Conservation (phyloP, 2,888 invertebrate species). For the Melanostoma scalare region DNA sequence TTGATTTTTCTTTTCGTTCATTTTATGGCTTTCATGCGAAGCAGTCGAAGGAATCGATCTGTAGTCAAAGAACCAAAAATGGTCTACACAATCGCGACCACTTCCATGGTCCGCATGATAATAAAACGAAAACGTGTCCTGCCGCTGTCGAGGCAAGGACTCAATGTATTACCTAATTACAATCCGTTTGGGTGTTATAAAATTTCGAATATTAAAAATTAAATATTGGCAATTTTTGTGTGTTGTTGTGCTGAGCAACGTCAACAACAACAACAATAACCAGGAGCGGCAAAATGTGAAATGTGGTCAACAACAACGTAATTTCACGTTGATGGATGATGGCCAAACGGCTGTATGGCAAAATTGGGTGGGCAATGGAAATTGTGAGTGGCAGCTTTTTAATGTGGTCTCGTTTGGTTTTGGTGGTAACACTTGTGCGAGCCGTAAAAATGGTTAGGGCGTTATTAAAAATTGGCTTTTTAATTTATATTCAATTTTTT, state of each 20-base stretch:
- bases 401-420: constrained; percentile 45
- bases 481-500: constrained; percentile 55
- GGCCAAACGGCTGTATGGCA: constrained; percentile 26
- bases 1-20: not conserved
- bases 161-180: constrained; percentile 61
- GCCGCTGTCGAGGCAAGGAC: constrained; percentile 5
- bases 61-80: constrained; percentile 42
- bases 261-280: not conserved
- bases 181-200: constrained; percentile 51
- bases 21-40: constrained; percentile 38
- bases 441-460: constrained; percentile 35
- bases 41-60: constrained; percentile 39
- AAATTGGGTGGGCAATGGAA: constrained; percentile 13
- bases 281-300: constrained; percentile 48
- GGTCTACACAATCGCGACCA: constrained; percentile 26
- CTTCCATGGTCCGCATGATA: constrained; percentile 22
- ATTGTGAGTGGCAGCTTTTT: constrained; percentile 44
- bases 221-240: constrained; percentile 63
- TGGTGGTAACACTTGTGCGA: constrained; percentile 53
- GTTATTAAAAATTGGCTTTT: constrained; percentile 49
- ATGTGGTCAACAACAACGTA: constrained; percentile 60
- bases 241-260: not conserved
- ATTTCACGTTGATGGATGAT: constrained; percentile 46
- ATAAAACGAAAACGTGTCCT: constrained; percentile 37
- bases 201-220: constrained; percentile 62